These are phyloP conservation scores for Sciurus carolinensis DNA, from an alignment of 2,797 vertebrate genomes.

Conservation along the genomic window DNA sequence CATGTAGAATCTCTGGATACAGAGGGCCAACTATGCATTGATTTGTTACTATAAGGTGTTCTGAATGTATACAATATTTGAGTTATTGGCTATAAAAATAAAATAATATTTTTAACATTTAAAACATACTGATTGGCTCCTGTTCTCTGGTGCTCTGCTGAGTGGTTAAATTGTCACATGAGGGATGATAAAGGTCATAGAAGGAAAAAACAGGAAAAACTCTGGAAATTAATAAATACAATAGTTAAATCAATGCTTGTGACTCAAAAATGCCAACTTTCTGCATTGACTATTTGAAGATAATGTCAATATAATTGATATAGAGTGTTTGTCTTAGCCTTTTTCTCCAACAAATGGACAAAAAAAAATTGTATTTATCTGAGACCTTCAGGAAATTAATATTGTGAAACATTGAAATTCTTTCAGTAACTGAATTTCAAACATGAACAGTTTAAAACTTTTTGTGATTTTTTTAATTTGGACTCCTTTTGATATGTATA, in stretches of 20 bases:
- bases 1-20: not conserved
- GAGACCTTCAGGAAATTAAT: not conserved
- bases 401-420: not conserved
- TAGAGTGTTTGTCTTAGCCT: not conserved
- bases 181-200: not conserved
- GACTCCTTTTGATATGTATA: not conserved
- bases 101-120: not conserved
- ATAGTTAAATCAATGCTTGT: not conserved
- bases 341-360: not conserved
- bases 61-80: not conserved
- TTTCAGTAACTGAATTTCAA: not conserved
- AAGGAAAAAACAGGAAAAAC: not conserved
- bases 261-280: not conserved
- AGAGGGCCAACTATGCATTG: not conserved
- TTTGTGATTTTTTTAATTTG: not conserved
- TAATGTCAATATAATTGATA: not conserved
- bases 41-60: not conserved
- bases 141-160: not conserved
- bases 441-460: not conserved
- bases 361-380: not conserved
- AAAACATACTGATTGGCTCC: not conserved
- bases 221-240: not conserved
- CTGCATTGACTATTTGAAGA: not conserved
- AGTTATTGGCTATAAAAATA: not conserved
- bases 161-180: not conserved